Base-by-base conservation (phyloP, 2,113 vertebrate species). In the Limnothrissa miodon region DNA sequence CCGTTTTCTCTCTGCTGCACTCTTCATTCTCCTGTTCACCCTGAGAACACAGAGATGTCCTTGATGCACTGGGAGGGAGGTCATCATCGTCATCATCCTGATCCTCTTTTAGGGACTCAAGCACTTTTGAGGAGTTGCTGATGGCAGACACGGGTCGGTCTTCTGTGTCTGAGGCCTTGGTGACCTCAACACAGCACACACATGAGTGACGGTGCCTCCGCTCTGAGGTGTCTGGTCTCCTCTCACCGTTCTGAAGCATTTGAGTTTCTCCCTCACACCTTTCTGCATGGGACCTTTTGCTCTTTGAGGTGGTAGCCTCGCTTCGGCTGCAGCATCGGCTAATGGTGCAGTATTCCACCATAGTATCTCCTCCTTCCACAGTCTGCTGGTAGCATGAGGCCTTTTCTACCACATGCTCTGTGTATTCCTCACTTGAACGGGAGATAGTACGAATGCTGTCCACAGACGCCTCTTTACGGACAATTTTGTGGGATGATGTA, bases 361-460 rank as follows among this genome's bases (percentile, higher is more conserved):
- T 33, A 10, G 66, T 74, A 15, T 74, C 66, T 15, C 25, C 33
- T 36, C 91, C 92, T 42, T 94, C 93, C 33, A 90, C 79, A 66
- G 92, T 95, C 85, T 96, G 90, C 87, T 95, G 90, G 51, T 93
- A 93, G 84, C 90, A 91, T 0, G 92, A 93, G 66, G 94, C 93
- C 81, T 91, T 93, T 79, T 91, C 88, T 17, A 96, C 88, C 0
- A 95, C 85, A 56, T 93, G 93, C 79, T 95, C 94, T 0, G 89
- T 90, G 80, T 90, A 87, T 78, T 96, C 95, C 42, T 95, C 95
- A 4, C 94, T 96, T 39, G 96, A 96, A 0, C 90, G 90, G 1
- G 95, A 96, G 0, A 91, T 87, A 5, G 92, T 95, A 84, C 78
- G 91, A 82, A 87, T 25, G 4, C 92, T 95, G 81, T 95, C 93